Conservation (phyloP, 2,888 invertebrate species). For the Andrena dorsata region DNA sequence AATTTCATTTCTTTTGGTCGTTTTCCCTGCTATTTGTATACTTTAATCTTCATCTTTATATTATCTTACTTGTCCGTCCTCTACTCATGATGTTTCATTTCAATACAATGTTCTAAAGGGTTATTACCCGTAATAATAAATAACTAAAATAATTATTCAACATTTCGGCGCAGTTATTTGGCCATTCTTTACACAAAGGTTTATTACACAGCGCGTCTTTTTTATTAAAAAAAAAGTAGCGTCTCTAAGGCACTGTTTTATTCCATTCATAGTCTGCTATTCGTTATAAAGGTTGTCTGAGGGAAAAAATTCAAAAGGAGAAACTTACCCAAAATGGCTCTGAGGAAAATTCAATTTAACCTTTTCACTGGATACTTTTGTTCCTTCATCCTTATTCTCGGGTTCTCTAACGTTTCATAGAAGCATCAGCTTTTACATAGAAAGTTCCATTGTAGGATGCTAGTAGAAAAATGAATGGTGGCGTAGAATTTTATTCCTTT, state of each 20-base stretch:
- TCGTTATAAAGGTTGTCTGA: constrained; percentile 8
- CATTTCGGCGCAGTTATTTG: too few species aligned
- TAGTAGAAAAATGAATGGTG: neutral
- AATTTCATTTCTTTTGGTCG: too few species aligned
- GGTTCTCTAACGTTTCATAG: neutral
- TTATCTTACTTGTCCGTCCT: too few species aligned
- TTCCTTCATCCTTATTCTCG: neutral
- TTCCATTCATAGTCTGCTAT: constrained; percentile 2
- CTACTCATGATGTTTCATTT: too few species aligned
- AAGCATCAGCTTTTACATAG: neutral
- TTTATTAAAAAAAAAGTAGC: neutral
- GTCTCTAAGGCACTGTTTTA: neutral
- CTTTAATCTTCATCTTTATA: too few species aligned
- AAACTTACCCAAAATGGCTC: neutral
- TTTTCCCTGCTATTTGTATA: too few species aligned
- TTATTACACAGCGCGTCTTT: too few species aligned
- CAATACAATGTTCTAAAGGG: too few species aligned
- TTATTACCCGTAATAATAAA: too few species aligned
- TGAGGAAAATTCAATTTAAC: constrained; percentile 22
- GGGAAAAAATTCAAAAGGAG: constrained; percentile 11
- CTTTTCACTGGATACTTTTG: constrained; percentile 9
- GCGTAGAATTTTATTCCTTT: neutral
- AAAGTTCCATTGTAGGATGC: neutral
- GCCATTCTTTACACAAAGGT: too few species aligned
- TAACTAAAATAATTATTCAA: too few species aligned